Evolutionary conservation across 2,888 invertebrate genomes (phyloP), one percentile per base, ranked within the genome.

Genomic region (Dilophus febrilis): DNA sequence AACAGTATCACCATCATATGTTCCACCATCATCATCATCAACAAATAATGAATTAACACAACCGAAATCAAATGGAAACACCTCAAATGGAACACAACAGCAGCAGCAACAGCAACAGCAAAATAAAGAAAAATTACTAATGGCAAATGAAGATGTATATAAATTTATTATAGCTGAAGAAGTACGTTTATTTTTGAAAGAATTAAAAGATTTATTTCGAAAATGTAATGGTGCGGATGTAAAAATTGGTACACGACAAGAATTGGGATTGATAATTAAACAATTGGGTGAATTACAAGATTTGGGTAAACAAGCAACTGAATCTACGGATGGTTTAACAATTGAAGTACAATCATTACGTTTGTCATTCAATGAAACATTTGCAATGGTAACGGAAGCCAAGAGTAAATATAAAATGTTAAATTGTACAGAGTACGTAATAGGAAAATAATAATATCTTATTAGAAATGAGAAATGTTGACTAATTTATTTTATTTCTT

Each of bases 161-260:
- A 69, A 66, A 35, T 66, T 70, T 46, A 72, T 77, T 64, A 68
- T 78, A 1, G 55, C 67, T 14, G 71, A 75, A 44, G 77, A 79
- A 59, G 72, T 77, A 2, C 64, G 68, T 29, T 66, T 68, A 27
- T 77, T 84, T 50, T 74, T 77, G 50, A 59, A 64, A 46, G 81
- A 83, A 50, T 50, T 83, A 17, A 68, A 68, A 44, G 71, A 71
- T 43, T 63, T 80, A 45, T 64, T 70, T 46, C 57, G 65, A 12
- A 69, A 71, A 42, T 69, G 72, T 0, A 58, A 58, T 16, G 61
- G 64, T 17, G 54, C 72, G 3, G 66, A 71, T 44, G 57, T 64
- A 3, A 64, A 68, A 53, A 67, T 74, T 33, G 36, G 37, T 29
- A 17, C 32, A 19, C 68, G 72, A 5, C 65, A 67, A 10, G 73